Evolutionary conservation across 2,888 invertebrate species (phyloP).

Genomic region (Liopterus haemorrhoidalis): DNA sequence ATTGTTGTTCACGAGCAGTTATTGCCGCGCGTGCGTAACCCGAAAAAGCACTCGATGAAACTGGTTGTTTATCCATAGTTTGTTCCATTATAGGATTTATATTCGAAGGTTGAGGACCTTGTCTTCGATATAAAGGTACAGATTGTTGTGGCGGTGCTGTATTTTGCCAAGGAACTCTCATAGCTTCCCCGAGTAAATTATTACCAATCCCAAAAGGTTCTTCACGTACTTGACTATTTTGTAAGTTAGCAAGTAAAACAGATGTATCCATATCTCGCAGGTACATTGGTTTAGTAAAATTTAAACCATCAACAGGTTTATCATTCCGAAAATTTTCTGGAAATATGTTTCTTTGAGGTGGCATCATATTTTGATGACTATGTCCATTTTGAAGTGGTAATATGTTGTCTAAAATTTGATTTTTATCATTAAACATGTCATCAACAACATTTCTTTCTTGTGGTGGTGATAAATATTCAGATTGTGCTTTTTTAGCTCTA

Average conservation of each 20-base stretch:
- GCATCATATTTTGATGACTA: constrained; percentile 23
- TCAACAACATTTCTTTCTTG: constrained; percentile 31
- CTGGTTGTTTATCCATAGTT: constrained; percentile 11
- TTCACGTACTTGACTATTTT: constrained; percentile 17
- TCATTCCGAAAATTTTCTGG: constrained; percentile 34
- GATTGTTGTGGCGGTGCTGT: constrained; percentile 37
- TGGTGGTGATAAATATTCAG: constrained; percentile 21
- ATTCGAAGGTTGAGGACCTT: constrained; percentile 33
- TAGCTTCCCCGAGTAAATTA: constrained; percentile 8
- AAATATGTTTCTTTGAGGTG: constrained; percentile 26
- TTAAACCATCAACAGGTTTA: constrained; percentile 41
- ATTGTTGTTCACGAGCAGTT: constrained; percentile 19
- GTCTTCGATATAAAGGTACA: constrained; percentile 49
- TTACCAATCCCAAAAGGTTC: neutral
- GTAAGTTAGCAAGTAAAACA: constrained; percentile 16
- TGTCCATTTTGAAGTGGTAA: constrained; percentile 24
- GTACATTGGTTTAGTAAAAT: constrained; percentile 42
- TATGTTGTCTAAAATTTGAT: constrained; percentile 16
- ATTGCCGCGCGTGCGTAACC: constrained; percentile 33
- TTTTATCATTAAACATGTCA: constrained; percentile 31
- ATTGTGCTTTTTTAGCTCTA: constrained; percentile 35
- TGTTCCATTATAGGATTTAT: constrained; percentile 3
- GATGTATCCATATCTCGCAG: constrained; percentile 36
- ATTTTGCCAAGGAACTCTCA: constrained; percentile 21
- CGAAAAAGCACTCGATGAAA: constrained; percentile 30